A percentile compares a stretch with the other conserved stretches of the same genome.
Conservation (phyloP, 2,888 invertebrate species). For the Pseudoips prasinana region DNA sequence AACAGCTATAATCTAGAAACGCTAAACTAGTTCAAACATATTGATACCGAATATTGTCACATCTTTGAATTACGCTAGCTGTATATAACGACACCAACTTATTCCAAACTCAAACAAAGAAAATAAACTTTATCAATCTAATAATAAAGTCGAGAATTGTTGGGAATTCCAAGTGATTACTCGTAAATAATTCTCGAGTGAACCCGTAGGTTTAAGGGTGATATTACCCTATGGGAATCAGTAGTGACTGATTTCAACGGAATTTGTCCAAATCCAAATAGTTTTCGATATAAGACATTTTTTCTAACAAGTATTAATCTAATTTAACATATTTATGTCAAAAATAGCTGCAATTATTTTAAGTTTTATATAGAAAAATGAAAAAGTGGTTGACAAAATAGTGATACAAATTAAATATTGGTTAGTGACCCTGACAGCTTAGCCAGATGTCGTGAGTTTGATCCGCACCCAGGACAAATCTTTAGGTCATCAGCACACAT, state of each 20-base stretch:
- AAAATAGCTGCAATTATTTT: not conserved
- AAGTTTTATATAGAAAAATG: too few species aligned
- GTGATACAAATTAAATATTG: too few species aligned
- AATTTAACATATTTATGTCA: too few species aligned
- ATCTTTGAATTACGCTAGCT: constrained; percentile 27
- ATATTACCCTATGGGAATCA: constrained; percentile 42
- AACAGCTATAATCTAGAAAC: constrained; percentile 10
- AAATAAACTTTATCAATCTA: constrained; percentile 11
- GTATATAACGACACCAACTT: constrained; percentile 39
- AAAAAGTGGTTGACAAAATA: too few species aligned
- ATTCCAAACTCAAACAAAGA: constrained; percentile 6
- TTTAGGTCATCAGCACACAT: too few species aligned
- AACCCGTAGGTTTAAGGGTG: constrained; percentile 38
- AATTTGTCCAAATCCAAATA: constrained; percentile 37
- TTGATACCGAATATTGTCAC: constrained; percentile 33
- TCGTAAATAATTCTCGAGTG: constrained; percentile 50
- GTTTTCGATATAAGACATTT: constrained; percentile 36
- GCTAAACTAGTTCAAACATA: constrained; percentile 21
- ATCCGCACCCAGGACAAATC: too few species aligned
- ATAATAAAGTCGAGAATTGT: constrained; percentile 19
- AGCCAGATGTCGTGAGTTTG: too few species aligned
- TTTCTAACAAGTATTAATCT: too few species aligned
- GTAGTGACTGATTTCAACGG: constrained; percentile 50
- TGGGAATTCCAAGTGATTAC: constrained; percentile 19
- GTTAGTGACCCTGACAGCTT: too few species aligned